Percentiles rank a stretch among this genome's conserved stretches.
phyloP scores from a whole-genome alignment of 1,140 invertebrate species.

The Drosophila kohkoa region DNA sequence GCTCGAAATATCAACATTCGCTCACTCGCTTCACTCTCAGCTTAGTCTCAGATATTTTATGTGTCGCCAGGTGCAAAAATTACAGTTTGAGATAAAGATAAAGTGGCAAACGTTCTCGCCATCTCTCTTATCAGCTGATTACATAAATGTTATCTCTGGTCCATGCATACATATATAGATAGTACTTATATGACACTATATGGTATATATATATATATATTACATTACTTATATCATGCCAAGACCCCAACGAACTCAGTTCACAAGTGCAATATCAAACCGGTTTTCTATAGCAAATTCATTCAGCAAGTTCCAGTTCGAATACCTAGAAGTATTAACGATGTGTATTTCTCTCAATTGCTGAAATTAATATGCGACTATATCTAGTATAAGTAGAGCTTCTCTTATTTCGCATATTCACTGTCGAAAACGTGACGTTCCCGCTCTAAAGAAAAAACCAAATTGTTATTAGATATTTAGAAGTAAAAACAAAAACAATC shows the following conservation, averaged over 20 bases:
- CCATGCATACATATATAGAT: neutral
- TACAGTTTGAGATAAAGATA: conserved; percentile 21
- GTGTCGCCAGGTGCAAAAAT: conserved; percentile 29
- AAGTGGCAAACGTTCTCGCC: conserved; percentile 16
- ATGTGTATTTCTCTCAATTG: conserved; percentile 3
- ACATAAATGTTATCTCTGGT: conserved; percentile 30
- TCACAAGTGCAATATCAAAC: conserved; percentile 14
- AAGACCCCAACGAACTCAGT: neutral
- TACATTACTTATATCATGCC: neutral
- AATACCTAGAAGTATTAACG: neutral
- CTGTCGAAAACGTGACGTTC: conserved; percentile 16
- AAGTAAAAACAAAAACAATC: too few species aligned
- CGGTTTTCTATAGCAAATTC: conserved; percentile 8
- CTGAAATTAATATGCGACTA: neutral
- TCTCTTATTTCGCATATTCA: too few species aligned
- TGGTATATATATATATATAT: neutral
- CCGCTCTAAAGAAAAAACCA: neutral
- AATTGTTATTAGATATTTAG: too few species aligned
- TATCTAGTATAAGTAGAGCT: too few species aligned
- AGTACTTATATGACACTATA: neutral
- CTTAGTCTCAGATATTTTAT: neutral
- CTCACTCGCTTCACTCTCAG: neutral
- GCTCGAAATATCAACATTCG: neutral
- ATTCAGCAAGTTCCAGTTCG: conserved; percentile 2
- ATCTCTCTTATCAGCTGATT: conserved; percentile 37